Conservation (phyloP, 2,113 vertebrate genomes). For the Leptobrachium ailaonicum region DNA sequence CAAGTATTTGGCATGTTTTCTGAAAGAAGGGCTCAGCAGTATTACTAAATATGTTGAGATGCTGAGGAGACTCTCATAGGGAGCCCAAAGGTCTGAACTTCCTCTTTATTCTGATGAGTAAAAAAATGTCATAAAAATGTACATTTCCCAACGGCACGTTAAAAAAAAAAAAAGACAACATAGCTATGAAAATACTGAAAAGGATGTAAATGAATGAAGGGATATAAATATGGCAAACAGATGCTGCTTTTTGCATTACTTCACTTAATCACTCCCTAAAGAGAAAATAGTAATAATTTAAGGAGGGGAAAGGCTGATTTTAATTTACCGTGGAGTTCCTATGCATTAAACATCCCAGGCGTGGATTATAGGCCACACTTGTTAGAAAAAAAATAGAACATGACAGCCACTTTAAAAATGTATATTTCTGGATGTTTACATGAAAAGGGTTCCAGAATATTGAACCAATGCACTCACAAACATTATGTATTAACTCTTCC, state of each 20-base stretch:
- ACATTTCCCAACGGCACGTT: constrained; percentile 31
- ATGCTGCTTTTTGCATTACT: constrained; percentile 62
- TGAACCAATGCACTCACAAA: too few relatives aligned
- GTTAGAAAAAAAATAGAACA: not conserved
- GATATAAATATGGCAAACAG: constrained; percentile 63
- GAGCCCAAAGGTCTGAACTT: constrained; percentile 23
- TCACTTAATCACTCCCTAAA: constrained; percentile 51
- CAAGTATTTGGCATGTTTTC: too few relatives aligned
- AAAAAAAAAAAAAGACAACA: constrained; percentile 51
- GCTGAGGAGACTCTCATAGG: constrained; percentile 3
- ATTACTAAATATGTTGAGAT: not conserved
- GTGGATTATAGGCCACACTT: not conserved
- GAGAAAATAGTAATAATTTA: constrained; percentile 41
- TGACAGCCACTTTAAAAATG: not conserved
- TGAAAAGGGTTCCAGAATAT: not conserved
- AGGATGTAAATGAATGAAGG: constrained; percentile 56
- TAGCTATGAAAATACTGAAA: constrained; percentile 54
- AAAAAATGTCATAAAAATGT: constrained; percentile 48
- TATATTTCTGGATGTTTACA: not conserved
- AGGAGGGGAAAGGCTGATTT: constrained; percentile 41
- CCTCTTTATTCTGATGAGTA: constrained; percentile 23
- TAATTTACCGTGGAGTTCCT: constrained; percentile 44
- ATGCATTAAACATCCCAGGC: constrained; percentile 28
- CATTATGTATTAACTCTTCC: too few relatives aligned
- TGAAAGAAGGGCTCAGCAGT: too few relatives aligned